Percentiles rank a stretch among this genome's conserved stretches.
These are phyloP conservation scores for Diuraphis noxia DNA, from an alignment of 1,140 invertebrate species.

Conservation along the genomic window DNA sequence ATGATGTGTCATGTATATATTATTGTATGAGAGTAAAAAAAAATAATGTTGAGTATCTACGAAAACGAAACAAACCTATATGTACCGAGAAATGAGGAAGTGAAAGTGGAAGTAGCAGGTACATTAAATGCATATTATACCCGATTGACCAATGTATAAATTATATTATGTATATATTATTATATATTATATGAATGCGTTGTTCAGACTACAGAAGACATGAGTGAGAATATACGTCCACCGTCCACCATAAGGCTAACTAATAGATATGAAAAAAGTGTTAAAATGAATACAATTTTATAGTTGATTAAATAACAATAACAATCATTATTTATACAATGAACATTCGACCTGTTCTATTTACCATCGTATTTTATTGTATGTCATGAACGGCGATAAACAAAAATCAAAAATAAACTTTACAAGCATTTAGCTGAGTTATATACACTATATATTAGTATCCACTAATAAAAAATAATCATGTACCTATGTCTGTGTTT, in stretches of 20 bases:
- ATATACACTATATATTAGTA: neutral
- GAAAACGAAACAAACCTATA: neutral
- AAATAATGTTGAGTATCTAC: too few species aligned
- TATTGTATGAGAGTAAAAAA: neutral
- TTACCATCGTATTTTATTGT: neutral
- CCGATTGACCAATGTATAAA: neutral
- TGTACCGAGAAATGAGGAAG: slow-evolving; percentile 16
- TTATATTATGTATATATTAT: neutral
- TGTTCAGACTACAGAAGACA: neutral
- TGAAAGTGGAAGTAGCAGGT: slow-evolving; percentile 21
- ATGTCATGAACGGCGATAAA: neutral
- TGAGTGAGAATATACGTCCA: neutral
- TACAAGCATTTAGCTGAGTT: neutral
- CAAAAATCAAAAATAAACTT: neutral
- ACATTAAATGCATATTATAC: neutral
- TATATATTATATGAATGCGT: too few species aligned
- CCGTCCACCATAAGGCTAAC: too few species aligned
- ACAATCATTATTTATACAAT: neutral
- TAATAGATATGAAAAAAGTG: too few species aligned
- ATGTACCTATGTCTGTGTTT: slow-evolving; percentile 37
- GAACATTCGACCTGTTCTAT: neutral
- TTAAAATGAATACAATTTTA: too few species aligned
- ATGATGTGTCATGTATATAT: slow-evolving; percentile 9
- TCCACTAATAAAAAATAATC: neutral
- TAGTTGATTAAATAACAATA: neutral